These are phyloP conservation scores for Entelurus aequoreus DNA, from an alignment of 2,113 vertebrate genomes.

Conservation along the genomic window DNA sequence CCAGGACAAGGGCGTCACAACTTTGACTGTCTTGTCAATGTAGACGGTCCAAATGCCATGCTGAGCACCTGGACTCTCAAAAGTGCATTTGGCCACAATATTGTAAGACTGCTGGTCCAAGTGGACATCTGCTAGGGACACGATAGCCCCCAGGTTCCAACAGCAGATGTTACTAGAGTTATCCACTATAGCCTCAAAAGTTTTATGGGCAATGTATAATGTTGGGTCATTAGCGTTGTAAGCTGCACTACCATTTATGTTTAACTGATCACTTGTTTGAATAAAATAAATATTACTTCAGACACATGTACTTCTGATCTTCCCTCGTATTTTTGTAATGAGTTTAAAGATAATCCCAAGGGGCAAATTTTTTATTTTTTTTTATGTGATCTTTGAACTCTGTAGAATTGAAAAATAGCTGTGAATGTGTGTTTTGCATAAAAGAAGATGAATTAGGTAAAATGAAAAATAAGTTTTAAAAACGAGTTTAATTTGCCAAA, in stretches of 20 bases:
- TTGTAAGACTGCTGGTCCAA: background rate
- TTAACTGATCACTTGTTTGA: background rate
- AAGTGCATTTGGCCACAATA: background rate
- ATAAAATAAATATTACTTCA: too few species aligned
- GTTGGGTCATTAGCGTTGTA: background rate
- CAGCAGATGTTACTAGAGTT: background rate
- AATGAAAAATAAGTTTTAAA: background rate
- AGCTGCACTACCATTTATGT: background rate
- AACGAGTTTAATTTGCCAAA: constrained; percentile 16
- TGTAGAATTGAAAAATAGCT: too few species aligned
- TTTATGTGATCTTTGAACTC: background rate
- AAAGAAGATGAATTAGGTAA: too few species aligned
- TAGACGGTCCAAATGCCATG: constrained; percentile 3
- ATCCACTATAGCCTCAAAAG: background rate
- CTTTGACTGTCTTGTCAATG: constrained; percentile 1
- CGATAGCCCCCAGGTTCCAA: background rate
- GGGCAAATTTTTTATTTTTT: background rate
- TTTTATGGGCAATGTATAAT: background rate
- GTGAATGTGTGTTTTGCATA: too few species aligned
- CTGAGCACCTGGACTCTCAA: background rate
- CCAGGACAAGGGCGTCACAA: background rate
- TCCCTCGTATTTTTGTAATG: constrained; percentile 5
- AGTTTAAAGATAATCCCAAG: constrained; percentile 2
- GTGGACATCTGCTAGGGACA: constrained; percentile 2
- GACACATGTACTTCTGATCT: background rate